Percentiles rank a stretch among this genome's conserved stretches.
Evolutionary conservation across 2,888 invertebrate genomes (phyloP).

Genomic region (Diarsia rubi): DNA sequence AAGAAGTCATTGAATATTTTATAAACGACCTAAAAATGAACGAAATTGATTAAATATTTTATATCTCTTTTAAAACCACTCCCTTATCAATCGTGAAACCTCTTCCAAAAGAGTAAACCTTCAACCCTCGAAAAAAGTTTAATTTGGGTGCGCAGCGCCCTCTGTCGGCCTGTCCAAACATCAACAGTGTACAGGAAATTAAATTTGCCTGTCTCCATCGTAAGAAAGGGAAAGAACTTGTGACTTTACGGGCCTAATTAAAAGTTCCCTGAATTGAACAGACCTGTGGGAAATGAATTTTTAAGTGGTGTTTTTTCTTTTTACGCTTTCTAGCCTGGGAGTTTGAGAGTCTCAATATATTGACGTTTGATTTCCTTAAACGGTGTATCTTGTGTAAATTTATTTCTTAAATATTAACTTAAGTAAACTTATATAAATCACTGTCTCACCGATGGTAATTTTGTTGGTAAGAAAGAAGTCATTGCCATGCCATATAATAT

Average conservation of each 20-base stretch:
- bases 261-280: conserved; percentile 48
- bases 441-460: neutral
- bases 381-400: neutral
- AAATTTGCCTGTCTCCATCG: conserved; percentile 44
- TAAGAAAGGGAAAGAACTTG: conserved; percentile 38
- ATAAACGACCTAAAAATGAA: neutral
- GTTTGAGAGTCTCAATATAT: neutral
- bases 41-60: neutral
- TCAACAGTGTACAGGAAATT: conserved; percentile 59
- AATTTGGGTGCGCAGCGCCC: conserved; percentile 42
- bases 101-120: conserved; percentile 27
- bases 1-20: neutral
- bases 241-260: conserved; percentile 57
- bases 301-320: conserved; percentile 36
- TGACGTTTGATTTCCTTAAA: neutral
- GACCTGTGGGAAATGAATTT: conserved; percentile 51
- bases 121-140: conserved; percentile 39
- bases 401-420: neutral
- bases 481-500: neutral
- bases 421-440: neutral
- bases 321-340: neutral
- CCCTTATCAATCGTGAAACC: conserved; percentile 13
- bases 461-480: neutral
- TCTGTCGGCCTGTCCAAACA: conserved; percentile 46
- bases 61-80: neutral